These are phyloP conservation scores for Abrostola triplasia DNA, from an alignment of 2,888 invertebrate species.

Conservation along the genomic window DNA sequence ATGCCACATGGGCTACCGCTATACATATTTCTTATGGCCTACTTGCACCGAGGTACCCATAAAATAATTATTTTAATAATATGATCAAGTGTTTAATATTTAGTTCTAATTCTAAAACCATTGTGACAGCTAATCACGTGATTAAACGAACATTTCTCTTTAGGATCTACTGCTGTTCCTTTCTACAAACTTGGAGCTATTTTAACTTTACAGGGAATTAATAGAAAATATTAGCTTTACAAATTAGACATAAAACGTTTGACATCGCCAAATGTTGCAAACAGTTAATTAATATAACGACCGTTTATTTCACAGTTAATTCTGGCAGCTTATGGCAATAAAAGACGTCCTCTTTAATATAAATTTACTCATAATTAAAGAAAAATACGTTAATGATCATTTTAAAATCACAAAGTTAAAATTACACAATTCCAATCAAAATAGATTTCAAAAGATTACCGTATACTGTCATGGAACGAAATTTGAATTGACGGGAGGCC, in stretches of 20 bases:
- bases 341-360: slow-evolving; percentile 21
- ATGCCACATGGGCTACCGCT: no score
- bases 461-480: slow-evolving; percentile 63
- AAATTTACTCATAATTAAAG: slow-evolving; percentile 39
- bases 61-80: no score
- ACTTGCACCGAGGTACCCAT: no score
- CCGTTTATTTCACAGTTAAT: slow-evolving; percentile 15
- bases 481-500: slow-evolving; percentile 73
- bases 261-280: slow-evolving; percentile 34
- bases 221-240: slow-evolving; percentile 5
- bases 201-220: neutral
- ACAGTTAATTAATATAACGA: slow-evolving; percentile 31
- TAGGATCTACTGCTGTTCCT: no score
- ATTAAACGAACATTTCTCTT: no score
- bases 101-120: no score
- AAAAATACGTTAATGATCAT: slow-evolving; percentile 50
- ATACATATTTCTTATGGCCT: no score
- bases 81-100: neutral
- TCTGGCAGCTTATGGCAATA: slow-evolving; percentile 13
- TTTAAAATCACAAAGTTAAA: slow-evolving; percentile 67
- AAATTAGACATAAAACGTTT: slow-evolving; percentile 24
- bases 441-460: slow-evolving; percentile 71
- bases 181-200: no score
- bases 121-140: no score
- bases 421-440: slow-evolving; percentile 72